Evolutionary conservation across 2,797 vertebrate species (phyloP), one percentile per base, ranked within the genome.

Genomic region (Platyrinchus mystaceus): DNA sequence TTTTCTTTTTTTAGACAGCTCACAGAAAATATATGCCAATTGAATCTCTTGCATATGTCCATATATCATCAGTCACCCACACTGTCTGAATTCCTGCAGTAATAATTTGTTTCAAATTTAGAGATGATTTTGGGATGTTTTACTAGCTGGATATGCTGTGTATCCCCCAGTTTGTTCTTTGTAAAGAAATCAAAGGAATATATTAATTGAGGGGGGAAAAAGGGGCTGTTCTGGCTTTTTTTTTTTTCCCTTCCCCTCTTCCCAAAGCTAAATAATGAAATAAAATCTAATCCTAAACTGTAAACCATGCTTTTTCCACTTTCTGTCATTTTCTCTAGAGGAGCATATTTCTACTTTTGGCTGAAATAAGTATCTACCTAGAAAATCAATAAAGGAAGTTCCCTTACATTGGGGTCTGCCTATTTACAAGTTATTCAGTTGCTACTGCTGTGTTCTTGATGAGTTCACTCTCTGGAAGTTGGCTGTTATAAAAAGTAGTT

Each of bases 221-320:
- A 34, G 20, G 30, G 3, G 11, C 24, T 81, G 5, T 58, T 85
- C 16, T 70, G 47, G 2, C 2, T 12, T 20, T 24, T 7, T 22
- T 10, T 6, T 3, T 24, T 7, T 2, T 0, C 6, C 24, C 22
- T 3, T 3, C 7, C 4, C 5, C 4, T 12, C 22, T 44, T 64
- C 22, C 28, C 14, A 5, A 55, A 69, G 14, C 19, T 81, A 47
- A 73, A 41, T 34, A 60, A 59, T 19, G 47, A 84, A 28, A 7
- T 79, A 67, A 84, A 69, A 41, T 64, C 39, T 34, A 43, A 77
- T 47, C 7, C 21, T 41, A 39, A 68, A 43, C 16, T 60, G 19
- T 64, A 55, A 89, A 26, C 73, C 12, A n/a, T 66, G 17, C 3
- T 17, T 81, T 81, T 81, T 12, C 12, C 15, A 22, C 14, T 64